Percentiles rank a stretch among this genome's conserved stretches.
These are phyloP conservation scores for Epistrophe grossulariae DNA, from an alignment of 2,888 invertebrate genomes.

Conservation along the genomic window DNA sequence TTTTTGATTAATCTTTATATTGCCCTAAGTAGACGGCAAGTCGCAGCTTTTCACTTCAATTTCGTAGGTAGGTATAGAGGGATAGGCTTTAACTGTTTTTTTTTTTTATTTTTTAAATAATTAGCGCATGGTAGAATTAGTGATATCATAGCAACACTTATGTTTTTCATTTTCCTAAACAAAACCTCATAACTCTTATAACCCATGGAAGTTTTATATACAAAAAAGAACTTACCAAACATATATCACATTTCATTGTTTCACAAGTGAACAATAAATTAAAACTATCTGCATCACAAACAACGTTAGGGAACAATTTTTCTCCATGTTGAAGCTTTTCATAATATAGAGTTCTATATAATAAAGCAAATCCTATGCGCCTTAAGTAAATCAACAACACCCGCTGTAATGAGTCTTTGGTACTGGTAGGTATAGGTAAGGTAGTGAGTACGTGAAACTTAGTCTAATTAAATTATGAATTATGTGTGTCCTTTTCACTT, in stretches of 20 bases:
- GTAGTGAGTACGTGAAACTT: conserved; percentile 68
- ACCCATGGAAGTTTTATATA: conserved; percentile 27
- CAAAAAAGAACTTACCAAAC: conserved; percentile 22
- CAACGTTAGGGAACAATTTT: conserved; percentile 31
- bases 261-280: conserved; percentile 73
- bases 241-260: conserved; percentile 76
- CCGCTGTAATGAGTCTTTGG: conserved; percentile 62
- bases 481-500: conserved; percentile 75
- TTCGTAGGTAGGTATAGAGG: neutral
- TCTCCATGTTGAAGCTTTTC: neutral
- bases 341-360: neutral
- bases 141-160: conserved; percentile 71
- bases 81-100: conserved; percentile 19
- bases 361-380: conserved; percentile 35
- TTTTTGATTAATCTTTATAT: conserved; percentile 73
- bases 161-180: conserved; percentile 61
- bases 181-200: conserved; percentile 21
- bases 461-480: conserved; percentile 76
- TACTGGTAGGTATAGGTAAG: neutral
- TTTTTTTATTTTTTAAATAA: neutral
- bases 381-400: conserved; percentile 63
- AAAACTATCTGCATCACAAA: conserved; percentile 68
- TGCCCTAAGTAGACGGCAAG: conserved; percentile 65
- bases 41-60: conserved; percentile 57
- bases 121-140: conserved; percentile 13